Evolutionary conservation across 30 jellyfish, hydroid and myxozoan genomes (phyloP), one percentile per base, ranked within the genome.

Genomic region (Sanderia malayensis): DNA sequence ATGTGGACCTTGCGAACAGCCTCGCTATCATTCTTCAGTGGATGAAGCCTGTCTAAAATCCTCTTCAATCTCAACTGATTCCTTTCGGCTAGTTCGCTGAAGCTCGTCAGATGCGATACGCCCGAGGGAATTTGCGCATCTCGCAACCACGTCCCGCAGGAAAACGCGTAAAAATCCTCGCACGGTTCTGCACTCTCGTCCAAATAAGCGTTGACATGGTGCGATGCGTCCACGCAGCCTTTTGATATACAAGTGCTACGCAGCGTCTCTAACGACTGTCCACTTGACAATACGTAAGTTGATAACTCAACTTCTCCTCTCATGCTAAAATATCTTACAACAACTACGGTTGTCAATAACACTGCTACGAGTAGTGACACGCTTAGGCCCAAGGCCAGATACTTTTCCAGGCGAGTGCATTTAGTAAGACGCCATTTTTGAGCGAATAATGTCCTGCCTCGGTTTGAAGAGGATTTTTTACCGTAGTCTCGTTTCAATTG

Each of bases 401-500:
- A 34, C 34, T 81, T 80, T 61, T 88, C 97, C 44, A 88, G 52
- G 44, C n/a, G n/a, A n/a, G n/a, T n/a, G n/a, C n/a, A n/a, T n/a
- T n/a, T n/a, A n/a, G n/a, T n/a, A n/a, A n/a, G n/a, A n/a, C n/a
- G n/a, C n/a, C n/a, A n/a, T 61, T 61, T 25, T 76, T 86, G 22
- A 86, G 67, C 0, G 46, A 15, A 25, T 61, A 23, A 13, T 58
- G 10, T 31, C 47, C 27, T 4, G 78, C n/a, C n/a, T n/a, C n/a
- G n/a, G n/a, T n/a, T n/a, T n/a, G n/a, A n/a, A n/a, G n/a, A n/a
- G n/a, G 78, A 22, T 25, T 70, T 31, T 28, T 77, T 44, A 20
- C 95, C 95, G 44, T 88, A 88, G 52, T 88, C 97, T 59, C 97
- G 27, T 75, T 88, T 89, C 20, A 88, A 73, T 61, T 88, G 97